Percentiles rank a stretch among this genome's conserved stretches.
Conservation (phyloP, 2,888 invertebrate genomes). For the Pheosia gnoma region DNA sequence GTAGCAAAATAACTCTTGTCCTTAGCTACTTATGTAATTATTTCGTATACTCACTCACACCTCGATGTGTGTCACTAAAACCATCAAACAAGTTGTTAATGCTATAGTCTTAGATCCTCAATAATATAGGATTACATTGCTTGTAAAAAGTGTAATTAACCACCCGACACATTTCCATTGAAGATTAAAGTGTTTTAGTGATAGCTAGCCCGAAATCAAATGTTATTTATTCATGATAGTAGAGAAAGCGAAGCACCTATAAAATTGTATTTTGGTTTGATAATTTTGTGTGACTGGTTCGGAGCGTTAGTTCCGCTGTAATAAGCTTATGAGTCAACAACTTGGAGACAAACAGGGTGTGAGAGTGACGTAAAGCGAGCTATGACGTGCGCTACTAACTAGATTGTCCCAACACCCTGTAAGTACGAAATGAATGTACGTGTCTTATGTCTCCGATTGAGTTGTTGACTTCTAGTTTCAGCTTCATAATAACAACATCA, state of each 20-base stretch:
- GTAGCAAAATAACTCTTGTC: background rate
- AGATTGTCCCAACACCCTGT: slow-evolving; percentile 4
- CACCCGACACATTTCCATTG: background rate
- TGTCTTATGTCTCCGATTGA: background rate
- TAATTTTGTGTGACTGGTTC: no score
- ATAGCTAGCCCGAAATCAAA: no score
- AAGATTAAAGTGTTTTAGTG: background rate
- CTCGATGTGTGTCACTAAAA: background rate
- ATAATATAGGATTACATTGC: background rate
- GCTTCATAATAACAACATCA: background rate
- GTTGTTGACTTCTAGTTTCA: slow-evolving; percentile 2
- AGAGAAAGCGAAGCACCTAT: no score
- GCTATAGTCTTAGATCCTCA: background rate
- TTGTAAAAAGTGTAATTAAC: background rate
- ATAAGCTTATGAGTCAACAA: background rate
- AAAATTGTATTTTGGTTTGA: no score
- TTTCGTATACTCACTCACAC: no score
- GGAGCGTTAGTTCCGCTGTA: background rate
- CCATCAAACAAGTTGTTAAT: background rate
- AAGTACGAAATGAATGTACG: background rate
- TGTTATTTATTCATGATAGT: no score
- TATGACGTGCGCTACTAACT: slow-evolving; percentile 1
- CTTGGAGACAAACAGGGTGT: slow-evolving; percentile 1
- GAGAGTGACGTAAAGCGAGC: slow-evolving; percentile 1
- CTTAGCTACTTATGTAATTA: background rate